Base-by-base conservation (phyloP, 2,113 vertebrate genomes). In the Polypterus senegalus region DNA sequence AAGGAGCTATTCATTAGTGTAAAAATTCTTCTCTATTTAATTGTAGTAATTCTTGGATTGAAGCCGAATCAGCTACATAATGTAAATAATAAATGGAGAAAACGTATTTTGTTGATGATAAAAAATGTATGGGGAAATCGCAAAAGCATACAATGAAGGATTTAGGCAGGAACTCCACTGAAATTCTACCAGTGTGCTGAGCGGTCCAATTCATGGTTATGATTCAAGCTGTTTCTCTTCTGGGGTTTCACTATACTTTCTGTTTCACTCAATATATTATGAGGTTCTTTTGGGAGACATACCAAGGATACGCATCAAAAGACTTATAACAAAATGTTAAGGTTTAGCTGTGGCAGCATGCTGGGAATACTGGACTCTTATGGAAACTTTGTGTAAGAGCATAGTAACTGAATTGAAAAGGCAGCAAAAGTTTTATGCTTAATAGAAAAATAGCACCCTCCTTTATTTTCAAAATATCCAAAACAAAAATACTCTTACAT, bases 11-110 rank as follows among this genome's bases (percentile, higher is more conserved):
- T 27, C 27, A 27, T 27, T 27, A 27, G 27, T 27, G 27, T 27
- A 27, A 27, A 27, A 27, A 27, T 27, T 27, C 27, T 27, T 27
- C 27, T 27, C 27, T 27, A 27, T 27, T 27, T 27, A 2, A 27
- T 27, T 27, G 27, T 27, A 27, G 27, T 27, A 27, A 27, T 27
- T 27, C 27, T 27, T 27, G 27, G 27, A 27, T 27, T 27, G 27
- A 66, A 71, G 66, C 73, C 61, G 59, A 74, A 62, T 66, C 66
- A 49, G 72, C 73, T 70, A 65, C 66, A 76, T 65, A 74, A 57
- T 58, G 77, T 76, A 70, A 80, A 81, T 78, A 71, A 80, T 79
- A 78, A 74, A 83, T 77, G 75, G 11, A 49, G 7, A 71, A 84
- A 81, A 27, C 1, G 78, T 76, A 76, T 81, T 77, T 72, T 76